These are phyloP conservation scores for Lepus timidus DNA, from an alignment of 2,113 vertebrate species.

Conservation along the genomic window DNA sequence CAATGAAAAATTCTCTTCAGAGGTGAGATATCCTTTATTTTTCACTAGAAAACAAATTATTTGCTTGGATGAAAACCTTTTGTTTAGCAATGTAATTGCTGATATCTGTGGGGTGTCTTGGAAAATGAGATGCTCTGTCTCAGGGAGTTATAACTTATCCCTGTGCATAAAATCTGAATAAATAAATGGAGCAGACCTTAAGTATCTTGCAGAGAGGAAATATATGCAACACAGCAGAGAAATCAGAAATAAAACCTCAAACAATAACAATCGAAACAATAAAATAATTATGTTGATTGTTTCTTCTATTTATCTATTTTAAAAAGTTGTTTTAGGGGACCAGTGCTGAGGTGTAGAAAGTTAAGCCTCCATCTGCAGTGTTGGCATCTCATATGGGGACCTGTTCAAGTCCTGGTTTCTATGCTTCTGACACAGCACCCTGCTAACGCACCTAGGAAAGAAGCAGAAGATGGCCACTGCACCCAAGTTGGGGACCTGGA, in stretches of 20 bases:
- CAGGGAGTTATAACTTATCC: constrained; percentile 86
- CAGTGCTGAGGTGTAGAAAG: no score
- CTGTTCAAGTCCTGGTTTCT: no score
- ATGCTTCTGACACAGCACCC: no score
- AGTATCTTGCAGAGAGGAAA: constrained; percentile 76
- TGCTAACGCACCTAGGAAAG: no score
- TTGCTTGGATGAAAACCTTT: constrained; percentile 88
- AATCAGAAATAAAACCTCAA: constrained; percentile 80
- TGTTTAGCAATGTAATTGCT: constrained; percentile 86
- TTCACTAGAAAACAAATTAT: constrained; percentile 87
- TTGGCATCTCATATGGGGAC: no score
- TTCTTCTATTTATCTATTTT: not conserved
- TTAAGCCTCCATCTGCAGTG: no score
- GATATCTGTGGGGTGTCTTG: constrained; percentile 86
- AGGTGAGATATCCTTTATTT: constrained; percentile 84
- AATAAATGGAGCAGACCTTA: constrained; percentile 82
- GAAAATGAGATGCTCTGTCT: constrained; percentile 88
- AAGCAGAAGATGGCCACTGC: no score
- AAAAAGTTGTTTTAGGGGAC: not conserved
- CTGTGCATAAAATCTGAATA: constrained; percentile 87
- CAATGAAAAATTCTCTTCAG: constrained; percentile 71
- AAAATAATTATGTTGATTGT: constrained; percentile 64
- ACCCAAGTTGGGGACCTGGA: no score
- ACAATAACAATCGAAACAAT: constrained; percentile 75
- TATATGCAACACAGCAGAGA: constrained; percentile 76